Evolutionary conservation across 2,797 vertebrate genomes (phyloP), one percentile per base, ranked within the genome.

Genomic region (Calcarius lapponicus): DNA sequence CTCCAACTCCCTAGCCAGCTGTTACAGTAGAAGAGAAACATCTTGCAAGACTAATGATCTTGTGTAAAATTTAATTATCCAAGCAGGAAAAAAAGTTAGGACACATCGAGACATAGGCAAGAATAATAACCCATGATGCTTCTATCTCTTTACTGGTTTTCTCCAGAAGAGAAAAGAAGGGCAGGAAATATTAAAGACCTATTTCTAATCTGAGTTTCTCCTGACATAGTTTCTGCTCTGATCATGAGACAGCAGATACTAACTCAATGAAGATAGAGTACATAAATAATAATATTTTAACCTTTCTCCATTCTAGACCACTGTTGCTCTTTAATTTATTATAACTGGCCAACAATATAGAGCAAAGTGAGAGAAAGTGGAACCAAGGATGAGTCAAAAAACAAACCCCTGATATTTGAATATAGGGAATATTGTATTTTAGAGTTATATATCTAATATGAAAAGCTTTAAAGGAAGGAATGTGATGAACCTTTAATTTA

Each of bases 11-110:
- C 62, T 69, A 90, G 76, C 19, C 75, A 92, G 79, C 66, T 75
- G 70, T 50, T 85, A 81, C 47, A 79, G 51, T 31, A 74, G 75
- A 79, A 83, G 38, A 95, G 31, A 91, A 93, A 96, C 19, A 60
- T 40, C 43, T 75, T 88, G 66, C 34, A 79, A 91, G 34, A 72
- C 58, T 86, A 86, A 92, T 40, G 38, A 32, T 54, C 65, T 92
- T 54, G 17, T 48, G n/a, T 38, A 81, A 31, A 32, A 79, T 75
- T 90, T 83, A 83, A 64, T 88, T 88, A 91, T 79, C 25, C 62
- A 45, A 60, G 54, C 7, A 28, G 43, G 69, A 50, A 56, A 89
- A 91, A 83, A 86, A 42, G 26, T 60, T 28, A 74, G 57, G 58
- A 25, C 29, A 38, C 42, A 76, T n/a, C 1, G 12, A 91, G 26